phyloP scores from a whole-genome alignment of 2,113 vertebrate genomes.

The Cephalopterus ornatus region DNA sequence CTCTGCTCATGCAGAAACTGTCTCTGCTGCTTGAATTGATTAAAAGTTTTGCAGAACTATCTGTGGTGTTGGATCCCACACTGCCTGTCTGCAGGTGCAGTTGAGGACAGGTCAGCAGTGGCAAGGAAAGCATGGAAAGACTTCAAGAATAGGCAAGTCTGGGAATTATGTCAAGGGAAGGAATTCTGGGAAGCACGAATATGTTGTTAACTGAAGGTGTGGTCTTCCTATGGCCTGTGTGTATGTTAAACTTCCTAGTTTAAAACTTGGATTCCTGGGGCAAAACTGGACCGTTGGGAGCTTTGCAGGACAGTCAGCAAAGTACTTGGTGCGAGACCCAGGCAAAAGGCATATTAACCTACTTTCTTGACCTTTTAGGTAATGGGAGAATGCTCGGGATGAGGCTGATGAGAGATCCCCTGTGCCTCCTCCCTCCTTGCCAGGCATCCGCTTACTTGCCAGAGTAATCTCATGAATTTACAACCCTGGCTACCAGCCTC shows the following conservation, averaged over 20 bases:
- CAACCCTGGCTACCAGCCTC: not conserved
- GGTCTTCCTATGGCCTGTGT: not conserved
- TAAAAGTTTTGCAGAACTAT: not conserved
- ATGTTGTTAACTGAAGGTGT: not conserved
- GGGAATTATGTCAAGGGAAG: fast-evolving
- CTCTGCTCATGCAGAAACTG: not conserved
- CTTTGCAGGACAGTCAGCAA: not conserved
- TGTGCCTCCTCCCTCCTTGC: not conserved
- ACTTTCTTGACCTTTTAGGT: slow-evolving; percentile 43
- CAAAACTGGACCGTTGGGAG: not conserved
- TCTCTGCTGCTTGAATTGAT: not conserved
- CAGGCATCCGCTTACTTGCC: slow-evolving; percentile 34
- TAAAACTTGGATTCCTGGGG: not conserved
- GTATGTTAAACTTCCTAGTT: not conserved
- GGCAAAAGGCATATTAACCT: slow-evolving; percentile 34
- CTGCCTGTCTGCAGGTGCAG: not conserved
- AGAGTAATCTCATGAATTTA: slow-evolving; percentile 47
- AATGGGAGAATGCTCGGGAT: not conserved
- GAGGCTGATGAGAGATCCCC: slow-evolving; percentile 31
- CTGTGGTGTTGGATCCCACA: fast-evolving
- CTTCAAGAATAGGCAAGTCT: not conserved
- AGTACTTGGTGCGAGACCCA: fast-evolving
- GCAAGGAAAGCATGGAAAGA: not conserved
- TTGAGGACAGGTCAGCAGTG: not conserved
- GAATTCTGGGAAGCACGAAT: fast-evolving